A percentile compares a stretch with the other conserved stretches of the same genome.
phyloP scores from a whole-genome alignment of 1,140 invertebrate species.

The Homalodisca vitripennis region DNA sequence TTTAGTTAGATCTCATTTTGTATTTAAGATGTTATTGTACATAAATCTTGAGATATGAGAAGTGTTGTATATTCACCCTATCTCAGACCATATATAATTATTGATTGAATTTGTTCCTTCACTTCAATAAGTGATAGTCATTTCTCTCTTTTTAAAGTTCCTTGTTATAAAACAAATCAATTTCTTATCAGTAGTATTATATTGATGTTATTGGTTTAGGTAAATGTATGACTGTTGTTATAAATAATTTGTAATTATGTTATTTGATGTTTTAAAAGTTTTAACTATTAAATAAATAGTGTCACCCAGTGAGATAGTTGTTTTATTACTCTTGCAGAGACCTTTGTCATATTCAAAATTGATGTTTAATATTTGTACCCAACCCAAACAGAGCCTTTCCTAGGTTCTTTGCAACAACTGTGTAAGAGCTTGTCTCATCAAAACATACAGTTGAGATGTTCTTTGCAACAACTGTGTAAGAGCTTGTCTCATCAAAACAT shows the following conservation, averaged over 20 bases:
- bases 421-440: too few relatives aligned
- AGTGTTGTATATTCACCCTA: background rate
- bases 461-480: too few relatives aligned
- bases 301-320: background rate
- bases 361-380: too few relatives aligned
- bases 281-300: background rate
- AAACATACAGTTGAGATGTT: too few relatives aligned
- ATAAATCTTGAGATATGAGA: too few relatives aligned
- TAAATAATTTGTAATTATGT: constrained; percentile 19
- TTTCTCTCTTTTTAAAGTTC: constrained; percentile 20
- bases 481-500: too few relatives aligned
- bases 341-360: too few relatives aligned
- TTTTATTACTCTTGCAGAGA: too few relatives aligned
- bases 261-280: constrained; percentile 7
- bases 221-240: constrained; percentile 20
- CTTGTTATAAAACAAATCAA: constrained; percentile 20
- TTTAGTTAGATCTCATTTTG: too few relatives aligned
- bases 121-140: background rate
- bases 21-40: too few relatives aligned
- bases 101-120: constrained; percentile 1
- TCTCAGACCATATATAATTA: constrained; percentile 7
- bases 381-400: too few relatives aligned
- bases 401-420: too few relatives aligned
- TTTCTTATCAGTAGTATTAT: constrained; percentile 13
- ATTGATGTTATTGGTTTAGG: constrained; percentile 13